Conservation (phyloP, 2,113 vertebrate genomes). For the Fulmarus glacialis region DNA sequence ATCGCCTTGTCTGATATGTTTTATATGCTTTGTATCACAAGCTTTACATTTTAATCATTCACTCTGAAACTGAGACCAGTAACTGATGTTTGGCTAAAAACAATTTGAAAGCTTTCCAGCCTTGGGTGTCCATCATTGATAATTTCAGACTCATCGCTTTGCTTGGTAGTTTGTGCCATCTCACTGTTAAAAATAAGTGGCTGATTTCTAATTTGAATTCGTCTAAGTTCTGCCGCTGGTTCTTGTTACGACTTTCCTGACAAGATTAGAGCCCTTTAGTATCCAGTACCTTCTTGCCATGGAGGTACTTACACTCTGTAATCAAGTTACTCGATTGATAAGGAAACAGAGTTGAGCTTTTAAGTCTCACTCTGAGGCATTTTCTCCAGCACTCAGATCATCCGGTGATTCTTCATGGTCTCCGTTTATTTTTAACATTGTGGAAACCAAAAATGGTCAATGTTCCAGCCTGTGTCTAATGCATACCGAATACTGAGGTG, state of each 20-base stretch:
- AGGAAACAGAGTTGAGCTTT: slow-evolving; percentile 65
- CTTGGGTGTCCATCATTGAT: background rate
- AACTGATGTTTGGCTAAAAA: slow-evolving; percentile 58
- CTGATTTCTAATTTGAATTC: slow-evolving; percentile 48
- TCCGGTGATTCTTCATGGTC: slow-evolving; percentile 37
- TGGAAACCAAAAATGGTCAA: background rate
- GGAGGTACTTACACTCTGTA: slow-evolving; percentile 64
- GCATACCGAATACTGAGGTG: background rate
- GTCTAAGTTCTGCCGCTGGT: slow-evolving; percentile 44
- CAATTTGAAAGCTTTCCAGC: slow-evolving; percentile 41
- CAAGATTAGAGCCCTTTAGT: slow-evolving; percentile 64
- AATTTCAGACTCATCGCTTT: slow-evolving; percentile 35
- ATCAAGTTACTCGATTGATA: slow-evolving; percentile 63
- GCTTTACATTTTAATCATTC: slow-evolving; percentile 54
- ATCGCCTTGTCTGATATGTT: slow-evolving; percentile 18
- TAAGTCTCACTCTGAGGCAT: slow-evolving; percentile 68
- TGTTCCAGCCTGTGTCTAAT: background rate
- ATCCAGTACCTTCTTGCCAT: slow-evolving; percentile 55
- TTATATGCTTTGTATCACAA: slow-evolving; percentile 34
- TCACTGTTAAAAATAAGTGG: slow-evolving; percentile 1
- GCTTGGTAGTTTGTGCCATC: slow-evolving; percentile 12
- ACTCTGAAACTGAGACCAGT: slow-evolving; percentile 26
- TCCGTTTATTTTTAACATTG: slow-evolving; percentile 24
- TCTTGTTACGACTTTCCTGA: slow-evolving; percentile 59
- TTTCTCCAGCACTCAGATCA: slow-evolving; percentile 46